phyloP scores from a whole-genome alignment of 2,888 invertebrate genomes.

The Syrista parreyssii region DNA sequence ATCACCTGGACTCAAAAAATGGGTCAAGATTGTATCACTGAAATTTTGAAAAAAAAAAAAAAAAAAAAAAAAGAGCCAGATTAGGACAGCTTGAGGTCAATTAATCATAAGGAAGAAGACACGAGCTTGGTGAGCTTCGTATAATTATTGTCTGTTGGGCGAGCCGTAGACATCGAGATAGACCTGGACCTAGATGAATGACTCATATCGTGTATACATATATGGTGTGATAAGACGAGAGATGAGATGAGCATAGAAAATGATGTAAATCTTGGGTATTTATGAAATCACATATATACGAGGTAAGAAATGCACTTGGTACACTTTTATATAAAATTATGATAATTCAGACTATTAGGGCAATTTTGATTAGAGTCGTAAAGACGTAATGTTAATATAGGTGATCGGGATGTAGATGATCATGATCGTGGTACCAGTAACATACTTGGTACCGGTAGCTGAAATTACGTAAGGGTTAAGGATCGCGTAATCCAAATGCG shows the following conservation, averaged over 20 bases:
- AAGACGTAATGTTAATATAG: not conserved
- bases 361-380: not conserved
- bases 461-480: constrained; percentile 22
- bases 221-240: too few species aligned
- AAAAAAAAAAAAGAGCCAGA: constrained; percentile 4
- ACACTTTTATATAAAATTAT: not conserved
- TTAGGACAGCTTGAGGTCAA: constrained; percentile 13
- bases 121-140: constrained; percentile 21
- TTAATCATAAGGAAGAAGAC: constrained; percentile 24
- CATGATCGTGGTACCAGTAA: not conserved
- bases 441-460: not conserved
- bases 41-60: not conserved
- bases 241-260: not conserved
- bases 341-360: not conserved
- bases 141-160: constrained; percentile 13
- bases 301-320: not conserved
- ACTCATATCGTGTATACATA: constrained; percentile 11
- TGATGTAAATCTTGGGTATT: too few species aligned
- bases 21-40: too few species aligned
- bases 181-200: constrained; percentile 11
- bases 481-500: constrained; percentile 40
- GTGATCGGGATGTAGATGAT: not conserved
- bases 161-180: not conserved
- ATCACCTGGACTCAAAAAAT: not conserved
- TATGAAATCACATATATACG: not conserved